Percentiles rank a stretch among this genome's conserved stretches.
phyloP scores from a whole-genome alignment of 2,113 vertebrate species.

The Neotoma lepida region DNA sequence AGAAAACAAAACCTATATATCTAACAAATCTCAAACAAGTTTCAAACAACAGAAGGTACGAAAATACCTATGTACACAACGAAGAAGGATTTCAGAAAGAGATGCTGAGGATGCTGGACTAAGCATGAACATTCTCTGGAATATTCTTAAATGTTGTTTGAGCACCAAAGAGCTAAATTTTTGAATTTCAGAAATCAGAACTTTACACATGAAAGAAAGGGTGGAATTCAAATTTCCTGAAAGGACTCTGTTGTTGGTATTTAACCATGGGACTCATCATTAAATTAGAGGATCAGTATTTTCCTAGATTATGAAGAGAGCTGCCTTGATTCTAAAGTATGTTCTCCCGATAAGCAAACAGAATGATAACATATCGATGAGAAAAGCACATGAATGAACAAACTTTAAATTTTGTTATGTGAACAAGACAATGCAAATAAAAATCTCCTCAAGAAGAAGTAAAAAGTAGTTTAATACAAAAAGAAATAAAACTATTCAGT shows the following conservation, averaged over 20 bases:
- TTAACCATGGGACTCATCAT: not conserved
- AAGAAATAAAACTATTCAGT: constrained; percentile 35
- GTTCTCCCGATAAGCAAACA: constrained; percentile 3
- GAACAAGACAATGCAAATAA: not conserved
- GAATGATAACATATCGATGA: not conserved
- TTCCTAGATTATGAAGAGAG: not conserved
- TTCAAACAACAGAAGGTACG: constrained; percentile 16
- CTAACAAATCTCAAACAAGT: constrained; percentile 30
- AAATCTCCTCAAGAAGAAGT: not conserved
- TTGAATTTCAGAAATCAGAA: not conserved
- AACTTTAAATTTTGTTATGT: not conserved
- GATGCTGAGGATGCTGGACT: not conserved
- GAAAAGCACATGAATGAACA: not conserved
- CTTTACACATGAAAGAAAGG: not conserved
- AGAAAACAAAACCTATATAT: constrained; percentile 20
- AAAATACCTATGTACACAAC: not conserved
- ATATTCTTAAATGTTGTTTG: not conserved
- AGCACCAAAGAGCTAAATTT: not conserved
- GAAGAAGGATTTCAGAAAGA: not conserved
- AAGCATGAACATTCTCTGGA: not conserved
- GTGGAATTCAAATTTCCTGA: not conserved
- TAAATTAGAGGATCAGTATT: not conserved
- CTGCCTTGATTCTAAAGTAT: not conserved
- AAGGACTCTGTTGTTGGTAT: not conserved
- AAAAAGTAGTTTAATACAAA: constrained; percentile 34